phyloP scores from a whole-genome alignment of 2,888 invertebrate species.

The Ectemnius cavifrons region DNA sequence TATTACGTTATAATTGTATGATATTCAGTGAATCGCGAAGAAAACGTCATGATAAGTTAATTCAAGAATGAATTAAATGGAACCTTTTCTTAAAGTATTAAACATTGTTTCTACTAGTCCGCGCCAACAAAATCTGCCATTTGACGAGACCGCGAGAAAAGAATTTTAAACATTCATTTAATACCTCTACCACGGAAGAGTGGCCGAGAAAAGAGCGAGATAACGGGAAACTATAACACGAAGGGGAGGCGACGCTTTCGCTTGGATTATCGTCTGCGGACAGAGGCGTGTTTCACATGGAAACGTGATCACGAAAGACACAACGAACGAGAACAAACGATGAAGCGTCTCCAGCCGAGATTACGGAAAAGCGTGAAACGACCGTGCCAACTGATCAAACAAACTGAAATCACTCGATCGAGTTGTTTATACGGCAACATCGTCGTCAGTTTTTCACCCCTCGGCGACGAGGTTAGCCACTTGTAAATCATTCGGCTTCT shows the following conservation, averaged over 20 bases:
- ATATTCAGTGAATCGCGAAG: no score
- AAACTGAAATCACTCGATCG: conserved; percentile 48
- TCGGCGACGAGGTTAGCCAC: conserved; percentile 23
- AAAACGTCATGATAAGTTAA: no score
- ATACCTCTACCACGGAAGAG: neutral
- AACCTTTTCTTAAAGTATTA: no score
- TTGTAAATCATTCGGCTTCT: conserved; percentile 13
- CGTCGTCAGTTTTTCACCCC: conserved; percentile 19
- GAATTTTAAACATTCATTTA: neutral
- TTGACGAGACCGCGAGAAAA: neutral
- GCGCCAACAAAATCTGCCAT: no score
- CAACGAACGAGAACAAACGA: conserved; percentile 35
- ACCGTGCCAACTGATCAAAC: conserved; percentile 55
- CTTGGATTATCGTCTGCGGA: neutral
- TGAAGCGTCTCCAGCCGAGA: conserved; percentile 35
- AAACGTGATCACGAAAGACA: conserved; percentile 42
- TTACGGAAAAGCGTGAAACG: conserved; percentile 48
- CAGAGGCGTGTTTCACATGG: conserved; percentile 18
- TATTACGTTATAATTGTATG: neutral
- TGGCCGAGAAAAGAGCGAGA: conserved; percentile 3
- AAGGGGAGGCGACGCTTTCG: conserved; percentile 5
- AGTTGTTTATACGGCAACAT: conserved; percentile 47
- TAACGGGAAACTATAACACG: neutral
- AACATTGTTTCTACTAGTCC: no score
- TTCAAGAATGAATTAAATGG: no score